Base-by-base conservation (phyloP, 2,888 invertebrate genomes). In the Eulithis testata region DNA sequence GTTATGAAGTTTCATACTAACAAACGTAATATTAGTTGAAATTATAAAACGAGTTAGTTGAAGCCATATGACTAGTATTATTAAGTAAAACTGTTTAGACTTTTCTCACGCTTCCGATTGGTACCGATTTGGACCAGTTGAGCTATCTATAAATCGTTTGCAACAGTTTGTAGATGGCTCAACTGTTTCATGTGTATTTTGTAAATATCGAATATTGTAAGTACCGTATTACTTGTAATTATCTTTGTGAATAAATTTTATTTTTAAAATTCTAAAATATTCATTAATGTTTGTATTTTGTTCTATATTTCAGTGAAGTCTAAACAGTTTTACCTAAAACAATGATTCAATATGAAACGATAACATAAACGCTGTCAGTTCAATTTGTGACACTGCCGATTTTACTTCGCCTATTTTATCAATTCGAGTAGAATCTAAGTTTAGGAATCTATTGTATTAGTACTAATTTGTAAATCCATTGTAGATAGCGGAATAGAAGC, bases 61-160 rank as follows among this genome's bases (percentile, higher is more conserved):
- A 80, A 81, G 81, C 81, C 76, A 75, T 76, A 74, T 85, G 85
- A 85, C 85, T 85, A 85, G 85, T 79, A 60, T 76, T 72, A 64
- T 61, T 75, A 73, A 72, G 70, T 73, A 27, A 11, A 75, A 76
- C 76, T 62, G 31, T 47, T 14, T 40, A 9, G 11, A 63, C 45
- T 21, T 1, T 59, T 9, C 27, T 40, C 21, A 21, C 21, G 21
- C 21, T 21, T 21, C 21, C 2, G 21, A 21, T 21, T 21, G 1
- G 2, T 21, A 21, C 21, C 2, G 21, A 2, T 21, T 21, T 21
- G 21, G 1, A 21, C 21, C 21, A 21, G 21, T 21, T 21, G 21
- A 21, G 21, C 21, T 21, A 21, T 21, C 21, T 21, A 21, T 21
- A 21, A 21, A 21, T 21, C 21, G 1, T 21, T 21, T 21, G 21